Base-by-base conservation (phyloP, 2,113 vertebrate species). In the Varanus komodoensis region DNA sequence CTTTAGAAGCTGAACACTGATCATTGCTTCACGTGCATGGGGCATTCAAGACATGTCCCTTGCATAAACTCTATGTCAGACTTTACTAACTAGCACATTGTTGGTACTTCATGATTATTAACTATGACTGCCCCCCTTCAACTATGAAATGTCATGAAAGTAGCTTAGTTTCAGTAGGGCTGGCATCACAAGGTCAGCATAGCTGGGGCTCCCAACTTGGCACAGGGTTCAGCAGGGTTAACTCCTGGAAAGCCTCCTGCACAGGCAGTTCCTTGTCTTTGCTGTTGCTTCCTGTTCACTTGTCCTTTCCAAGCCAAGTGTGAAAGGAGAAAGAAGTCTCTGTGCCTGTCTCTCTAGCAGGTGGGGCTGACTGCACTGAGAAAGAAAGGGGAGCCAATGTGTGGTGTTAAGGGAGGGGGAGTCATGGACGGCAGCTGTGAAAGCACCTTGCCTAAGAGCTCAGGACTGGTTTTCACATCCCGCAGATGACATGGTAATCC, bases 1-100 rank as follows among this genome's bases (percentile, higher is more conserved):
- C 67, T 89, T 89, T 84, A 82, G 73, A 82, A 54, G 82, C 50
- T 21, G 34, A 89, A 38, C 21, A 44, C 34, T 23, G 52, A 64
- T 83, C 14, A 75, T 75, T 48, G 29, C 8, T 85, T 84, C 74
- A 44, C 21, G 34, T 84, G 67, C 57, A 44, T 68, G 73, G 82
- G 11, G 61, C n/a, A 89, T 69, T 68, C 32, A 68, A 68, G 64
- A 19, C 38, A 77, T 54, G 29, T 8, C 25, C 52, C 32, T 44
- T 73, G 48, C 19, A 75, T 38, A n/a, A 38, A 12, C 54, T 57
- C 12, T 57, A 57, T 57, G 14, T 57, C 38, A 81, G 64, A 71
- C 8, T 71, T 88, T 85, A 71, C 7, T 14, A 57, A 74, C 67
- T 44, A 88, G n/a, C 52, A 69, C 27, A 23, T 44, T n/a, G 27